Conservation (phyloP, 2,888 invertebrate genomes). For the Pyrocoelia pectoralis region DNA sequence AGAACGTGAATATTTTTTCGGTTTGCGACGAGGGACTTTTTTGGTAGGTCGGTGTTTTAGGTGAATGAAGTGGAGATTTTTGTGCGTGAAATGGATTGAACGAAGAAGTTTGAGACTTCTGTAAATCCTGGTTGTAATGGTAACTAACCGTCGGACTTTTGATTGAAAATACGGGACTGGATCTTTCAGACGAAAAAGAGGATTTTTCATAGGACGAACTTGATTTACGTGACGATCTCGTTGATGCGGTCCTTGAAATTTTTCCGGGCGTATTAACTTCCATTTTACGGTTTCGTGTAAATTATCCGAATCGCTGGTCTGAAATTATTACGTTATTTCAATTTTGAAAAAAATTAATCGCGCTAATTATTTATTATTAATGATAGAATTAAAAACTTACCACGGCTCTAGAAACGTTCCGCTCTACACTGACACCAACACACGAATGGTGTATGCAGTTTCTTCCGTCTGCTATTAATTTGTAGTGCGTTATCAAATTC, state of each 20-base stretch:
- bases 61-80: constrained; percentile 27
- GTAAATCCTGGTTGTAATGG: constrained; percentile 43
- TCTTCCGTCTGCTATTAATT: constrained; percentile 36
- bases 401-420: constrained; percentile 8
- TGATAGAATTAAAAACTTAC: constrained; percentile 18
- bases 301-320: neutral
- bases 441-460: constrained; percentile 41
- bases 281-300: constrained; percentile 6
- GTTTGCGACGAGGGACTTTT: constrained; percentile 51
- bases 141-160: constrained; percentile 51
- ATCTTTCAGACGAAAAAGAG: constrained; percentile 53
- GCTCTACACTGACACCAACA: constrained; percentile 29
- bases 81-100: constrained; percentile 24
- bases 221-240: constrained; percentile 48
- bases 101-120: constrained; percentile 15
- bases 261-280: constrained; percentile 41
- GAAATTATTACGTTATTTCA: constrained; percentile 4
- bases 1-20: constrained; percentile 41
- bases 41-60: constrained; percentile 49
- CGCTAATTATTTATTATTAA: constrained; percentile 3
- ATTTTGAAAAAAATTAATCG: constrained; percentile 3
- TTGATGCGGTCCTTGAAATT: constrained; percentile 52
- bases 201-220: constrained; percentile 48
- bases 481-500: constrained; percentile 35
- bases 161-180: constrained; percentile 44